Evolutionary conservation across 92 coral and sea anemone genomes (phyloP).

Genomic region (Diadumene lineata): DNA sequence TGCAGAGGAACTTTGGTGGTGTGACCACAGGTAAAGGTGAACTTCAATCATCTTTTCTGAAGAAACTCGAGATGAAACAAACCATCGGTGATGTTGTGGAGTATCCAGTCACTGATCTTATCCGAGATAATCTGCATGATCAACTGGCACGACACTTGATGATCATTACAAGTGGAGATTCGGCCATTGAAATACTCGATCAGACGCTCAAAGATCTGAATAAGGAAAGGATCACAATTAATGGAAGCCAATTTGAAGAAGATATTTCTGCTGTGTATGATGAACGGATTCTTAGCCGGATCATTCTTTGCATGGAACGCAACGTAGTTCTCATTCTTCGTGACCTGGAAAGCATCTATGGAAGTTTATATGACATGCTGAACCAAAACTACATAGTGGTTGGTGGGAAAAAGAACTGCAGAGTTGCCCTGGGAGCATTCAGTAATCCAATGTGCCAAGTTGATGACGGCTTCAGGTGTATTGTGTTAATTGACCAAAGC

Average conservation of each 20-base stretch:
- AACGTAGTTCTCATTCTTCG: constrained; percentile 88
- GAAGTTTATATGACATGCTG: constrained; percentile 98
- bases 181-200: constrained; percentile 91
- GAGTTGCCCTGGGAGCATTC: constrained; percentile 93
- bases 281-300: constrained; percentile 92
- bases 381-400: constrained; percentile 97
- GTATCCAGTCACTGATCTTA: constrained; percentile 60
- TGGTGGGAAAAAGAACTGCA: constrained; percentile 91
- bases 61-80: constrained; percentile 46
- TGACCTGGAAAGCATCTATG: constrained; percentile 91
- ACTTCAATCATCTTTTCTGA: constrained; percentile 67
- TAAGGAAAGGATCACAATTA: constrained; percentile 87
- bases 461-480: constrained; percentile 91
- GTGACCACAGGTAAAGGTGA: constrained; percentile 62
- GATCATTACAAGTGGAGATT: constrained; percentile 92
- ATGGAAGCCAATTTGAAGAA: constrained; percentile 92
- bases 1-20: constrained; percentile 96
- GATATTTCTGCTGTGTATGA: constrained; percentile 91
- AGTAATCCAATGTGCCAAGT: constrained; percentile 99
- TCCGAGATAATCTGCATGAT: constrained; percentile 80
- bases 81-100: constrained; percentile 26
- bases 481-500: constrained; percentile 81
- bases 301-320: constrained; percentile 96
- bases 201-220: constrained; percentile 64
- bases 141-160: constrained; percentile 85